Percentiles rank a stretch among this genome's conserved stretches.
These are phyloP conservation scores for Atta texana DNA, from an alignment of 1,140 invertebrate species.

Conservation along the genomic window DNA sequence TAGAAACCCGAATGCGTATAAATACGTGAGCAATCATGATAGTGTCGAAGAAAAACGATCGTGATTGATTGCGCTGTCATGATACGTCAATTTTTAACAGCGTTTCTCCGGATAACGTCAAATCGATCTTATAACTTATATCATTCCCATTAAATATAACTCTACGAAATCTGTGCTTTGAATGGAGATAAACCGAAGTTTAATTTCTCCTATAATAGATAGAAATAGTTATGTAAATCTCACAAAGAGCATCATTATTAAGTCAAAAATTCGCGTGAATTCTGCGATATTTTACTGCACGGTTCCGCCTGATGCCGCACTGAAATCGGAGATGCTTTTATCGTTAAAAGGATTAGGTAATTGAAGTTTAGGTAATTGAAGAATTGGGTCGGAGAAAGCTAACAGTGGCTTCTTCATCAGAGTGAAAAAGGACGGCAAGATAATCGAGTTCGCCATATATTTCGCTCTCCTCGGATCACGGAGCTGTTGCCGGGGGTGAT, in stretches of 20 bases:
- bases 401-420: constrained; percentile 19
- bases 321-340: constrained; percentile 28
- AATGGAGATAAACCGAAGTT: neutral
- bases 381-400: neutral
- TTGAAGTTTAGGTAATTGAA: constrained; percentile 53
- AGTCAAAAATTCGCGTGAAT: constrained; percentile 3
- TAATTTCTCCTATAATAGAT: neutral
- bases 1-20: constrained; percentile 9
- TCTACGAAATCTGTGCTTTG: neutral
- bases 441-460: constrained; percentile 66
- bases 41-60: constrained; percentile 5
- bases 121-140: constrained; percentile 18
- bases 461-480: neutral
- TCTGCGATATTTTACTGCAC: neutral
- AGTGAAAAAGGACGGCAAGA: neutral
- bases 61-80: constrained; percentile 40
- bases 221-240: neutral
- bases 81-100: constrained; percentile 10
- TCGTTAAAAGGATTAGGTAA: constrained; percentile 43
- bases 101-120: neutral
- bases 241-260: neutral
- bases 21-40: neutral
- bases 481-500: constrained; percentile 34
- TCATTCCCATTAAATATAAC: neutral
- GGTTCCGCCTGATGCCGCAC: neutral